These are phyloP conservation scores for Synergus japonicus DNA, from an alignment of 2,888 invertebrate species.

Conservation along the genomic window DNA sequence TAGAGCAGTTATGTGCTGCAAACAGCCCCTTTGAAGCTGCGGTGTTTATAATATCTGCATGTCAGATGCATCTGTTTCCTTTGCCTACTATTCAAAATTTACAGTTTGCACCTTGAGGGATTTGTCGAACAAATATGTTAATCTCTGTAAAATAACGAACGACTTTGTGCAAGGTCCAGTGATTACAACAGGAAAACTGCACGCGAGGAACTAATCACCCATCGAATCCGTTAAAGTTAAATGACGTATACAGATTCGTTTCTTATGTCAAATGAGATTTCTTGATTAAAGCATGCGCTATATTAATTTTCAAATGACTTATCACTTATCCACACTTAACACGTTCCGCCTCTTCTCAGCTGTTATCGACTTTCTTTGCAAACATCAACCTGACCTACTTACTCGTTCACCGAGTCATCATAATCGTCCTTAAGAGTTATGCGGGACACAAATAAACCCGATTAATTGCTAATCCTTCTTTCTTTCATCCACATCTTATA, in stretches of 20 bases:
- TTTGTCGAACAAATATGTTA: slow-evolving; percentile 65
- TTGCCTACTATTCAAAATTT: slow-evolving; percentile 56
- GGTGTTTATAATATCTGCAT: neutral
- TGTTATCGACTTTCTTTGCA: slow-evolving; percentile 53
- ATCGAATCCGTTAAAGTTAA: slow-evolving; percentile 52
- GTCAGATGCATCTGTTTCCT: neutral
- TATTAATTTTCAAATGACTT: slow-evolving; percentile 58
- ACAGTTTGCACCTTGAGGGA: slow-evolving; percentile 60
- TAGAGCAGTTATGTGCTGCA: neutral
- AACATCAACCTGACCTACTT: slow-evolving; percentile 57
- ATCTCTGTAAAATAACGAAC: slow-evolving; percentile 65
- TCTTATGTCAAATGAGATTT: slow-evolving; percentile 54
- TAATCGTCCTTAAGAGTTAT: slow-evolving; percentile 45
- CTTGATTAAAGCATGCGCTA: slow-evolving; percentile 53
- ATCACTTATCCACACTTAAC: slow-evolving; percentile 52
- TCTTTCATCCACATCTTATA: slow-evolving; percentile 21
- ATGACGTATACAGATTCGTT: slow-evolving; percentile 53
- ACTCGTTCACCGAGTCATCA: slow-evolving; percentile 55
- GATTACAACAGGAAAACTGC: slow-evolving; percentile 57
- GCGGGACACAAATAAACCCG: slow-evolving; percentile 33
- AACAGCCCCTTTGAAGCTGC: neutral
- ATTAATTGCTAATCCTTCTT: slow-evolving; percentile 39
- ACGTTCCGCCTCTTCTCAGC: slow-evolving; percentile 52
- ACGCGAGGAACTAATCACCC: slow-evolving; percentile 47
- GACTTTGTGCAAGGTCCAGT: slow-evolving; percentile 62